Percentiles rank a stretch among this genome's conserved stretches.
phyloP scores from a whole-genome alignment of 2,113 vertebrate species.

The Oreocharis arfaki region DNA sequence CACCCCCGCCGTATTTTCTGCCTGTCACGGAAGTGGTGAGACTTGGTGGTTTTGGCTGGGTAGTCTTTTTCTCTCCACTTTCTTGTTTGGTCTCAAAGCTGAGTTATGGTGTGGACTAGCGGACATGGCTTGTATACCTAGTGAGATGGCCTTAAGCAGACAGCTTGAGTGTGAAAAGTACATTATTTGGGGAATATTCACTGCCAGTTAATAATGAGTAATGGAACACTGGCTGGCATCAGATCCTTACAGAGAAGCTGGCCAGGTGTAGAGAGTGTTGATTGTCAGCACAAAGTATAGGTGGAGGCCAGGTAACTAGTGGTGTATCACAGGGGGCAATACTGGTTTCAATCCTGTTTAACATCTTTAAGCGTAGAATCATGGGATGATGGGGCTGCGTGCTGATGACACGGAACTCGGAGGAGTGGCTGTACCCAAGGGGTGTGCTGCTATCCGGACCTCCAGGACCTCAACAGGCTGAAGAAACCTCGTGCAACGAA shows the following conservation, averaged over 20 bases:
- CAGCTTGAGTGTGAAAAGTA: not conserved
- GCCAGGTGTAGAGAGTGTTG: not conserved
- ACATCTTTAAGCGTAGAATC: not conserved
- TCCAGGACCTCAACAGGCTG: not conserved
- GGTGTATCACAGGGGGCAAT: not conserved
- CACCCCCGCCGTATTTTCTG: not conserved
- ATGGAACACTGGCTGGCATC: not conserved
- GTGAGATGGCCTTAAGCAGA: not conserved
- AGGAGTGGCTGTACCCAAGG: not conserved
- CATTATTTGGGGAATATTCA: not conserved
- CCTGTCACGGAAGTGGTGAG: not conserved
- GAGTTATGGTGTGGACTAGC: not conserved
- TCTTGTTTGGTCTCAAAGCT: not conserved
- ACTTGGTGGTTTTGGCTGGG: not conserved
- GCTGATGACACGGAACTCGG: fast-evolving
- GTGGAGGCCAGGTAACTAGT: not conserved
- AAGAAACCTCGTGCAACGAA: not conserved
- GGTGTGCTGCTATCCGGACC: not conserved
- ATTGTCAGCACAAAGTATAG: not conserved
- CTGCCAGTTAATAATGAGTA: not conserved
- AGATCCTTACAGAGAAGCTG: not conserved
- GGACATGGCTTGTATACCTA: not conserved
- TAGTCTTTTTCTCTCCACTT: not conserved
- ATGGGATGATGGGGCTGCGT: not conserved
- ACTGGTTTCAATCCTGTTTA: not conserved